Base-by-base conservation (phyloP, 2,113 vertebrate genomes). In the Pogona vitticeps region DNA sequence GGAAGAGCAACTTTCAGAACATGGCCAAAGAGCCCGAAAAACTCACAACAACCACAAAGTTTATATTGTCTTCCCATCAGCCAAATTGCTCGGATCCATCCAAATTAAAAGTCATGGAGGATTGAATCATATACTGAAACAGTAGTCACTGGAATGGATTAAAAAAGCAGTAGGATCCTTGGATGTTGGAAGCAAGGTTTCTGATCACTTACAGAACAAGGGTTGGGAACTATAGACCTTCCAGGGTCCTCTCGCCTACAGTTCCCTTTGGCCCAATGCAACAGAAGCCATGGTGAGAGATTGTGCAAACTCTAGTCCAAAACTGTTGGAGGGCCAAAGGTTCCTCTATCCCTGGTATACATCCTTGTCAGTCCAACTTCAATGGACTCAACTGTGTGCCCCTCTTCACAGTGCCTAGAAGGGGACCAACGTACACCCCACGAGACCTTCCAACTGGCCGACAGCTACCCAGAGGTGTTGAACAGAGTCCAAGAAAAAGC, bases 361-460 rank as follows among this genome's bases (percentile, higher is more conserved):
- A 21, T 31, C 26, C 15, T 80, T 20, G 33, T 38, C 28, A n/a
- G n/a, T 42, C 5, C 36, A 18, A 23, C 40, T 31, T 36, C 28
- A 42, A 1, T 23, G n/a, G 13, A 1, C 52, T 65, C 28, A 2
- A 4, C 7, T 1, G 1, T 58, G 15, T 12, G 80, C 76, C 61
- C 85, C 77, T 59, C 73, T 83, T 20, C 8, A 46, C 86, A 97
- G 96, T 97, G 96, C 73, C 94, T 92, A 90, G 91, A 1, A 71
- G 91, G 26, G 89, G 92, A 84, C 38, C 75, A 91, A 14, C 91
- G 92, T 20, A 96, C 96, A 14, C 96, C 96, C 0, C 94, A 94
- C 0, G 96, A 96, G 80, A 97, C 96, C 15, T 96, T 96, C 94
- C 96, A 95, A 89, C 96, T 97, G 28, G 95, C 95, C 0, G 96